Evolutionary conservation across 2,888 invertebrate genomes (phyloP), one percentile per base, ranked within the genome.

Genomic region (Dioctria linearis): DNA sequence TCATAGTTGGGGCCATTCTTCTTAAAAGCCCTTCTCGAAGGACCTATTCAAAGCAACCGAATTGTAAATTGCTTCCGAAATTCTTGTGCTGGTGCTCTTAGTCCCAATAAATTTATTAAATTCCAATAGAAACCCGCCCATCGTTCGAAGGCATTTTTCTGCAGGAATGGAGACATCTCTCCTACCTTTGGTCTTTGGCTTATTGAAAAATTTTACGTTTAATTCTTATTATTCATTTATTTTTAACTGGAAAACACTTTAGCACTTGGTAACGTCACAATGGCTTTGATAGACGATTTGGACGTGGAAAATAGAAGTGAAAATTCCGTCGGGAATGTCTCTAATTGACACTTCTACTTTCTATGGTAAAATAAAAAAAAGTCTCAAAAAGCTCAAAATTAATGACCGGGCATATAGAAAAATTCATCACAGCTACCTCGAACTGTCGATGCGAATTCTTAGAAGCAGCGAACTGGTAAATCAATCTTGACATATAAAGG

Each of bases 61-160:
- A 42, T 40, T 73, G 59, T 57, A 73, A 73, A 73, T 73, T 73
- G 73, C 57, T 73, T 73, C 42, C 25, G 57, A 51, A 54, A 73
- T 73, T 73, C 59, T 51, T 73, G 42, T 54, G 42, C 57, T 39
- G 54, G 6, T 13, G 40, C 40, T 39, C 57, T n/a, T 11, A 54
- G 73, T 57, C 6, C 25, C 73, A 54, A 73, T 73, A 73, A 73
- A 73, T 73, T 73, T 73, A 73, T 73, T 54, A 73, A 73, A 73
- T 73, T 73, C 73, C 73, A 73, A 57, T 73, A n/a, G 59, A 37
- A 61, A 51, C 51, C 73, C 39, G 57, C 40, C 57, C n/a, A 4
- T 3, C 51, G 25, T 54, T 8, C 9, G 6, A 8, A 11, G 57
- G 39, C 5, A 61, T 61, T 37, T 61, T 61, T 5, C n/a, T 39